Evolutionary conservation across 2,797 vertebrate genomes (phyloP).

Genomic region (Pseudocheirus occidentalis): DNA sequence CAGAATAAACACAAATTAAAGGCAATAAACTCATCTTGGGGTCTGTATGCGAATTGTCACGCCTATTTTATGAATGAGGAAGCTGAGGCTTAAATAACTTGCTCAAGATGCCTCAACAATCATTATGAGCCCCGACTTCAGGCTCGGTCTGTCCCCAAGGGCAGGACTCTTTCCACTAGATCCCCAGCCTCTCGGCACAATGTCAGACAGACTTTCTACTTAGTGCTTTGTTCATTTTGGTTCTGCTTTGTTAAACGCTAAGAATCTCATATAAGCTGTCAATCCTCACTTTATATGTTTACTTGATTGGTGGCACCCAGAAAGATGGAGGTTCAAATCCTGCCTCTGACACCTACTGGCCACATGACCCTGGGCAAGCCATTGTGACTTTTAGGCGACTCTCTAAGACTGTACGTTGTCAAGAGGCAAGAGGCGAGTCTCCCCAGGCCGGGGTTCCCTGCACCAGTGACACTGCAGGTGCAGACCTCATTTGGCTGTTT

Average conservation of each 20-base stretch:
- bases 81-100: background rate
- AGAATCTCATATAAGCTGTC: background rate
- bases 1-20: background rate
- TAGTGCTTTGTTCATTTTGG: background rate
- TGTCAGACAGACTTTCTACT: background rate
- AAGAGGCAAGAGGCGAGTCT: background rate
- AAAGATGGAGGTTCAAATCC: background rate
- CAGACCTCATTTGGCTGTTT: background rate
- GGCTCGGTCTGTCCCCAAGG: background rate
- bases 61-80: background rate
- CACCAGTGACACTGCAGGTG: background rate
- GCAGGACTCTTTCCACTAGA: background rate
- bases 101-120: background rate
- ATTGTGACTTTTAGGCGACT: background rate
- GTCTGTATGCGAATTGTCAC: background rate
- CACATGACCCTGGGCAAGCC: background rate
- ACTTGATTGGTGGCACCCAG: background rate
- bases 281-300: background rate
- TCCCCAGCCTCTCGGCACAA: background rate
- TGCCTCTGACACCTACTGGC: background rate
- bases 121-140: background rate
- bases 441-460: background rate
- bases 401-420: background rate
- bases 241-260: background rate
- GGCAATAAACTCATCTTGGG: background rate